Base-by-base conservation (phyloP, 2,888 invertebrate species). In the Aphodius sticticus region DNA sequence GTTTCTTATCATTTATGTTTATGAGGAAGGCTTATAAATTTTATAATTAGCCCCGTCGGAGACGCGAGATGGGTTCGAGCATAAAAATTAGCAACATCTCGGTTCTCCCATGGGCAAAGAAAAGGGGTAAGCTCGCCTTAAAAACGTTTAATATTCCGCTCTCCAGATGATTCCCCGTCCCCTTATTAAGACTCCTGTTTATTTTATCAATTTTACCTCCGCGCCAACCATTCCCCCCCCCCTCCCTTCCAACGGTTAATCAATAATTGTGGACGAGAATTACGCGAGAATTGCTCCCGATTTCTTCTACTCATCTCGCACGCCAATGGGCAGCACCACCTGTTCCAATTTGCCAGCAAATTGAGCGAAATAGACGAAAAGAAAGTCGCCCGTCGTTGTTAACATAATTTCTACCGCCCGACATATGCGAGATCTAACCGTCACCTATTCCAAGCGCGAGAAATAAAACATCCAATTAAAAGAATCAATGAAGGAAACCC, bases 31-130 rank as follows among this genome's bases (percentile, higher is more conserved):
- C 84, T 86, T 86, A 85, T 86, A 85, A 86, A 86, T 85, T 86
- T 86, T 85, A 85, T 85, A 86, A 86, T 86, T 86, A 85, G 85
- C 84, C 86, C 85, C 86, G 81, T 83, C 83, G 86, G 85, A 85
- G 76, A 38, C 69, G 74, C 69, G 76, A 79, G 83, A 84, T 81
- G 82, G 82, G 82, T 79, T 79, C 79, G 80, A 81, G 84, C 83
- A 84, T 84, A 84, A 84, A 84, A 84, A 84, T 84, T 84, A 84
- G 84, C 84, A 84, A 70, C 84, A 83, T 84, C 83, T 81, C 79
- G 82, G 78, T 76, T 80, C 77, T 82, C 83, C 83, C 82, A 80
- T 53, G 80, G 84, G 83, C 36, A 26, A 74, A n/a, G 37, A 74
- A 37, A 74, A 74, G 37, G 74, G 74, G 74, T 74, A 74, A 74